Evolutionary conservation across 1,140 invertebrate genomes (phyloP), one percentile per base, ranked within the genome.

Genomic region (Cyphomyrmex costatus): DNA sequence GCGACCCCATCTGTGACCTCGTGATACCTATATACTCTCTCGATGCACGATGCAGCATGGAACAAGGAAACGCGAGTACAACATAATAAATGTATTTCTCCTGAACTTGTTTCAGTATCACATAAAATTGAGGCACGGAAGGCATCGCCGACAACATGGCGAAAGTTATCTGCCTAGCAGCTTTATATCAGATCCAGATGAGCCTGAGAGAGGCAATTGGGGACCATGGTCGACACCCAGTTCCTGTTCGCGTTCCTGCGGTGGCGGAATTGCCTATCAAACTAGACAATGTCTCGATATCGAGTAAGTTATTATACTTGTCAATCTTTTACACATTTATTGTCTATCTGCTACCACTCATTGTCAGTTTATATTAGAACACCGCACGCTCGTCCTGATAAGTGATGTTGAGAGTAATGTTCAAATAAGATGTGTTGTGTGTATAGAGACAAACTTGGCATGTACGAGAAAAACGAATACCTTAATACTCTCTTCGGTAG

Each of bases 201-300:
- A 97, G 91, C 86, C 93, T 53, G 96, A 96, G 74, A 89, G 91
- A 7, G 96, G 96, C 0, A 96, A 96, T 83, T 98, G 97, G 98
- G 96, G 96, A 1, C 96, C 97, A 0, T 99, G 98, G 98, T 97
- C 97, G 1, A 95, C 96, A 33, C 96, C 97, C 3, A 97, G 96
- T 42, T 96, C 97, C 30, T 99, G 98, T 93, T 98, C 98, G 3
- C 95, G 98, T 63, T 96, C 97, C n/a, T 99, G 98, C 92, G 98
- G 98, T 1, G 98, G 98, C n/a, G 98, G 98, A 61, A 98, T 99
- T 3, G 96, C 97, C 33, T 97, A 96, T 89, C 97, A 98, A 93
- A 96, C 96, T 46, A 96, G 98, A 90, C 96, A 96, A 92, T 98
- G 98, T 94, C 95, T 96, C 42, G 94, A 96, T 83, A 77, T 95